Base-by-base conservation (phyloP, 2,797 vertebrate species). In the Nannoperca obscura region DNA sequence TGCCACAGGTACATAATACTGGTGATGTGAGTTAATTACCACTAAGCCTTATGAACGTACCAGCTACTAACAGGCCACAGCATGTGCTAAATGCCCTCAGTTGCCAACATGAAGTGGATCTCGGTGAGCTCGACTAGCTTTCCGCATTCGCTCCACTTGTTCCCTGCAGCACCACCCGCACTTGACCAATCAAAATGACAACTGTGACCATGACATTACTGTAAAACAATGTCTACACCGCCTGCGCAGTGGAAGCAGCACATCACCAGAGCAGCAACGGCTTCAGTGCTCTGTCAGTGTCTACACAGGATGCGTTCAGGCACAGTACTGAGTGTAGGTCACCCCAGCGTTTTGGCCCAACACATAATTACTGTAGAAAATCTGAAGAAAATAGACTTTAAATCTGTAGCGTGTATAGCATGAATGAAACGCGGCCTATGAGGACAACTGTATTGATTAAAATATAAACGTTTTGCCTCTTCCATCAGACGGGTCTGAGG, bases 181-280 rank as follows among this genome's bases (percentile, higher is more conserved):
- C 46, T 47, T 47, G 46, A 55, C 36, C 54, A 50, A 24, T 73
- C 32, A 60, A 65, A 69, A 46, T 59, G 34, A 69, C 30, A 66
- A 36, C 22, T n/a, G 54, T n/a, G 30, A 64, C 24, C 15, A 10
- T 20, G 10, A 64, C 30, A 22, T 55, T 24, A 42, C 46, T 38
- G 54, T 30, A 5, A 44, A 22, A 58, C n/a, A 24, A 5, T 36
- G 24, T 30, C 5, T 36, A 47, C 61, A 58, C n/a, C 27, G 11
- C 22, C 17, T n/a, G 49, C 34, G 4, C 27, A 36, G 15, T 44
- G 3, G 53, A 53, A 42, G 8, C 57, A 40, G 55, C n/a, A 40
- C 7, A 14, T 5, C 8, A 27, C 38, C n/a, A 14, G 34, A 40
- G 58, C 38, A 60, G 13, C 20, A 7, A 12, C 1, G 44, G 22